phyloP scores from a whole-genome alignment of 2,888 invertebrate species.

The Strigamia crassipes region DNA sequence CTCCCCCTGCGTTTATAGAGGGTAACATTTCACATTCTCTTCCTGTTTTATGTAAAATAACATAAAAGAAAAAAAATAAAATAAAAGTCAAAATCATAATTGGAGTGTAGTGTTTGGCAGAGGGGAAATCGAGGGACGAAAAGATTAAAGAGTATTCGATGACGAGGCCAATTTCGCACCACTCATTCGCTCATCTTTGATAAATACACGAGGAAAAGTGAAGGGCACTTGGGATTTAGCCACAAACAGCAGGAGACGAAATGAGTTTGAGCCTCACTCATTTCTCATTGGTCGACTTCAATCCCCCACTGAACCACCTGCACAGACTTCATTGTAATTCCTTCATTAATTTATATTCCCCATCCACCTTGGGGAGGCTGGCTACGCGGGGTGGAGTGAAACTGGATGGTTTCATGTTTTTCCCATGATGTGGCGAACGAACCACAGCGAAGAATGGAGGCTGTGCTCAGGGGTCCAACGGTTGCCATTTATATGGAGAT shows the following conservation, averaged over 20 bases:
- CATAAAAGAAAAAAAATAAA: neutral
- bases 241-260: conserved; percentile 37
- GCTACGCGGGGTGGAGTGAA: neutral
- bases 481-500: conserved; percentile 42
- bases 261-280: conserved; percentile 40
- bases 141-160: conserved; percentile 28
- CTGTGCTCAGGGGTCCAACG: conserved; percentile 32
- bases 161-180: conserved; percentile 40
- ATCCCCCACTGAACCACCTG: conserved; percentile 38
- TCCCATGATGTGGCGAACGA: conserved; percentile 27
- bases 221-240: conserved; percentile 40
- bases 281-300: conserved; percentile 36
- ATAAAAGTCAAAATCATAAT: too few relatives aligned
- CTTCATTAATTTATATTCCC: conserved; percentile 42
- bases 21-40: neutral
- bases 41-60: neutral
- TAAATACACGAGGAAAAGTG: conserved; percentile 31
- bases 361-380: conserved; percentile 33
- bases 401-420: conserved; percentile 39
- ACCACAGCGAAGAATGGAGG: conserved; percentile 13
- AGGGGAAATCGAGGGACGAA: neutral
- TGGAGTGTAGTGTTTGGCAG: neutral
- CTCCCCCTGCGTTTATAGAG: conserved; percentile 25
- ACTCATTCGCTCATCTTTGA: conserved; percentile 40
- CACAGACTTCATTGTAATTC: conserved; percentile 42